phyloP scores from a whole-genome alignment of 1,140 invertebrate species.

The Pachypeltis micranthus region DNA sequence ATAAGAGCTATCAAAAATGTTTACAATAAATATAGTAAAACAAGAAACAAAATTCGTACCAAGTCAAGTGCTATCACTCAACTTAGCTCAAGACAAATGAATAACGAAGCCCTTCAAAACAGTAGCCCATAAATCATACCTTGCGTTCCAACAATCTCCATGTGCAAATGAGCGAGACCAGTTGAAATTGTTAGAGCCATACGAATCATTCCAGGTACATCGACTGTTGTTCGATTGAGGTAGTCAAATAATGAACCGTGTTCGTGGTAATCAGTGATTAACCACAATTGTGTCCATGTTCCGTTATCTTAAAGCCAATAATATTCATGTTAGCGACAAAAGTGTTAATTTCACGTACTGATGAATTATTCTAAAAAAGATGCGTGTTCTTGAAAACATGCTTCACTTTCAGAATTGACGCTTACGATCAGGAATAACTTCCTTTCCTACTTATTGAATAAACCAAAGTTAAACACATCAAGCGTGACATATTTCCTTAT shows the following conservation, averaged over 20 bases:
- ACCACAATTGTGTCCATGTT: conserved; percentile 74
- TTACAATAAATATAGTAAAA: conserved; percentile 15
- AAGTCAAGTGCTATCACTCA: neutral
- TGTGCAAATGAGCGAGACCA: conserved; percentile 86
- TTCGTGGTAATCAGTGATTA: conserved; percentile 87
- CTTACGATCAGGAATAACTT: too few relatives aligned
- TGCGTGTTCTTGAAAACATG: too few relatives aligned
- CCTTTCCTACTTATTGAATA: too few relatives aligned
- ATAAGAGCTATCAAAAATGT: neutral
- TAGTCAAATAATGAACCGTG: conserved; percentile 90
- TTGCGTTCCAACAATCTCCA: conserved; percentile 85
- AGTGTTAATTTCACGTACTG: too few relatives aligned
- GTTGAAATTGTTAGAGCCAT: conserved; percentile 74
- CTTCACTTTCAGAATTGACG: too few relatives aligned
- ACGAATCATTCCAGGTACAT: conserved; percentile 64
- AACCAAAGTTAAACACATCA: too few relatives aligned
- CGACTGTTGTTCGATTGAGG: conserved; percentile 63
- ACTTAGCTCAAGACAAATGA: neutral
- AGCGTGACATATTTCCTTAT: too few relatives aligned
- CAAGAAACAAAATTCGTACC: conserved; percentile 26
- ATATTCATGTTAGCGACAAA: too few relatives aligned
- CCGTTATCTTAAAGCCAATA: conserved; percentile 28
- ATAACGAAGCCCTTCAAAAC: neutral
- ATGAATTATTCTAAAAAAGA: too few relatives aligned
- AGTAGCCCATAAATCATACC: conserved; percentile 28